Conservation (phyloP, 2,797 vertebrate genomes). For the Gallinago nigripennis region DNA sequence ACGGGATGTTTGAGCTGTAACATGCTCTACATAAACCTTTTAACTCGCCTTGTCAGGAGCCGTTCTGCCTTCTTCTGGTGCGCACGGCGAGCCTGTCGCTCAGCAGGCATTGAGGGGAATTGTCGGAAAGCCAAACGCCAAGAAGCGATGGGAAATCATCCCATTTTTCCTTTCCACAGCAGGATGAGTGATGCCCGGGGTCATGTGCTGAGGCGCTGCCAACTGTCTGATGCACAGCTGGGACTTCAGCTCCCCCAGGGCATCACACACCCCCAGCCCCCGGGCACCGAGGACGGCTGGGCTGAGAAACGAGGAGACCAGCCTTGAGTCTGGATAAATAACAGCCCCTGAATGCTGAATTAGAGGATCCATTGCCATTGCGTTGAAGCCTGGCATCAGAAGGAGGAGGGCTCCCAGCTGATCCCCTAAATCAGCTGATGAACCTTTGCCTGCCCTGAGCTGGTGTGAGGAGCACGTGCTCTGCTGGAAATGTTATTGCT, state of each 20-base stretch:
- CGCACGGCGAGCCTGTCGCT: neutral
- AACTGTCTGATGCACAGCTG: neutral
- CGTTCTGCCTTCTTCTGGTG: slow-evolving; percentile 8
- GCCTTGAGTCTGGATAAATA: neutral
- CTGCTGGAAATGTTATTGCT: neutral
- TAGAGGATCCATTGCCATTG: neutral
- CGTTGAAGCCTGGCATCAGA: neutral
- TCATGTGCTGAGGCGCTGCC: neutral
- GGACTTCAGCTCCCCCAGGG: neutral
- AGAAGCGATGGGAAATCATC: neutral
- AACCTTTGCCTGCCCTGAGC: neutral
- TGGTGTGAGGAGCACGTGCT: neutral
- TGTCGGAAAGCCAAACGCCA: neutral
- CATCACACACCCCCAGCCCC: fast-evolving
- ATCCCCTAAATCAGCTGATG: neutral
- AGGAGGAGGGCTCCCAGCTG: neutral
- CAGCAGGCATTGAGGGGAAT: neutral
- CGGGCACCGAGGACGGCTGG: neutral
- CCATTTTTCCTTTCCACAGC: neutral
- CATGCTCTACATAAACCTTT: slow-evolving; percentile 20
- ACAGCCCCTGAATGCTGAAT: neutral
- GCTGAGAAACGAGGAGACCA: neutral
- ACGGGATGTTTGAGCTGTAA: slow-evolving; percentile 8
- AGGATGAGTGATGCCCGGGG: neutral
- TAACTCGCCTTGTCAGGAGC: neutral